phyloP scores from a whole-genome alignment of 2,888 invertebrate species.

The Octonoba sinensis region DNA sequence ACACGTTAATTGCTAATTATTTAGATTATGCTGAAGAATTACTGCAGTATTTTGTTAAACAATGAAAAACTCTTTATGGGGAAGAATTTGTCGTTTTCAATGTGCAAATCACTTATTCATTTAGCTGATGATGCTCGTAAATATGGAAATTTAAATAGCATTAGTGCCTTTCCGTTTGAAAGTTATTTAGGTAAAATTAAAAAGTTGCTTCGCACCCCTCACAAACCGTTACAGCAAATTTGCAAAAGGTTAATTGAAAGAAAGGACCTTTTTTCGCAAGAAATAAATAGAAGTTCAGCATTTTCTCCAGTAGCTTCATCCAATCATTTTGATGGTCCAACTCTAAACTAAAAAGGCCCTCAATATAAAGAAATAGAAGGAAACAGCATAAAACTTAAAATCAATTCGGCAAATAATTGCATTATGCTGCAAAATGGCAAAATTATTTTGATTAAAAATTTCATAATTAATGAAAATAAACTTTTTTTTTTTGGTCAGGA shows the following conservation, averaged over 20 bases:
- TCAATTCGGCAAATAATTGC: too few species aligned
- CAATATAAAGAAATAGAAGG: too few species aligned
- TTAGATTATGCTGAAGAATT: not conserved
- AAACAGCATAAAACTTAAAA: too few species aligned
- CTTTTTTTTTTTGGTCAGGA: too few species aligned
- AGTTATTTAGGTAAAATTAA: slow-evolving; percentile 5
- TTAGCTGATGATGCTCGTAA: slow-evolving; percentile 11
- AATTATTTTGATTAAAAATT: too few species aligned
- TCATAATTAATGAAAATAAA: too few species aligned
- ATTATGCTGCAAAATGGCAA: too few species aligned
- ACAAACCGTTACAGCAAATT: slow-evolving; percentile 12
- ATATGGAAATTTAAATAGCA: slow-evolving; percentile 4
- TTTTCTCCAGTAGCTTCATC: too few species aligned
- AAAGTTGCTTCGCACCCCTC: not conserved
- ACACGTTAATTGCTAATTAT: not conserved
- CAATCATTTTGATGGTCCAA: too few species aligned
- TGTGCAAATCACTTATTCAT: slow-evolving; percentile 5
- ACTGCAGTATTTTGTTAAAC: not conserved
- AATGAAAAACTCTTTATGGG: not conserved
- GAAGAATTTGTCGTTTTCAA: not conserved
- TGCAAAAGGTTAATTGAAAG: not conserved
- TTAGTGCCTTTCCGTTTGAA: slow-evolving; percentile 23
- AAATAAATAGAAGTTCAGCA: too few species aligned
- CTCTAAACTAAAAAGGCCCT: too few species aligned
- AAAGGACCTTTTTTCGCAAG: not conserved